Percentiles rank a stretch among this genome's conserved stretches.
These are phyloP conservation scores for Cynoglossus semilaevis DNA, from an alignment of 2,113 vertebrate genomes.

Conservation along the genomic window DNA sequence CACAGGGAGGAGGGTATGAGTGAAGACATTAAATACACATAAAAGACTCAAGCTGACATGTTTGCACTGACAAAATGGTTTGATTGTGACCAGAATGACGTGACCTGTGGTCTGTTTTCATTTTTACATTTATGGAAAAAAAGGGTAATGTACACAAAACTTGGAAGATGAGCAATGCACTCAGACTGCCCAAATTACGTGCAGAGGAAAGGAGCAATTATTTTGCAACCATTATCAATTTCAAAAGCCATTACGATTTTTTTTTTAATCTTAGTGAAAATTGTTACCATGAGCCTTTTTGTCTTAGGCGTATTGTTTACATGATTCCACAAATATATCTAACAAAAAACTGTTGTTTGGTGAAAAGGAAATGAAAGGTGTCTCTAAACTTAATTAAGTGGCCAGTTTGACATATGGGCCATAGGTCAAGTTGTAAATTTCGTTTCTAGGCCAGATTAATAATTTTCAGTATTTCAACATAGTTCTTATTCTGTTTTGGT, in stretches of 20 bases:
- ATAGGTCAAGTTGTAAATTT: constrained; percentile 20
- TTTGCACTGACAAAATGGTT: not conserved
- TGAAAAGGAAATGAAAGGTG: constrained; percentile 24
- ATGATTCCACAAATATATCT: too few species aligned
- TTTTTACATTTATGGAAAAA: not conserved
- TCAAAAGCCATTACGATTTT: not conserved
- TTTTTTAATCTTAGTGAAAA: not conserved
- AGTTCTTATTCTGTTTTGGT: too few species aligned
- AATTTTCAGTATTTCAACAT: not conserved
- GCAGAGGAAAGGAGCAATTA: not conserved
- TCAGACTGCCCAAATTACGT: not conserved
- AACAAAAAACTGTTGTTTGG: too few species aligned
- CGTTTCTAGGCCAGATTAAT: constrained; percentile 2
- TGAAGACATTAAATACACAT: constrained; percentile 4
- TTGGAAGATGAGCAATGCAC: not conserved
- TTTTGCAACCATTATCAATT: not conserved
- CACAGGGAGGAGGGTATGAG: not conserved
- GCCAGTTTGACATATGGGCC: constrained; percentile 36
- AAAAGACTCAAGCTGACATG: constrained; percentile 5
- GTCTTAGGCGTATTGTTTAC: too few species aligned
- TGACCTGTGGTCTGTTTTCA: constrained; percentile 6
- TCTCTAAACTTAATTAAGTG: constrained; percentile 9
- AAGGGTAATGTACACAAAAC: not conserved
- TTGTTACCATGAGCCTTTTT: too few species aligned
- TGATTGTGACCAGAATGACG: not conserved